Base-by-base conservation (phyloP, 2,797 vertebrate genomes). In the Taenioides sp. region DNA sequence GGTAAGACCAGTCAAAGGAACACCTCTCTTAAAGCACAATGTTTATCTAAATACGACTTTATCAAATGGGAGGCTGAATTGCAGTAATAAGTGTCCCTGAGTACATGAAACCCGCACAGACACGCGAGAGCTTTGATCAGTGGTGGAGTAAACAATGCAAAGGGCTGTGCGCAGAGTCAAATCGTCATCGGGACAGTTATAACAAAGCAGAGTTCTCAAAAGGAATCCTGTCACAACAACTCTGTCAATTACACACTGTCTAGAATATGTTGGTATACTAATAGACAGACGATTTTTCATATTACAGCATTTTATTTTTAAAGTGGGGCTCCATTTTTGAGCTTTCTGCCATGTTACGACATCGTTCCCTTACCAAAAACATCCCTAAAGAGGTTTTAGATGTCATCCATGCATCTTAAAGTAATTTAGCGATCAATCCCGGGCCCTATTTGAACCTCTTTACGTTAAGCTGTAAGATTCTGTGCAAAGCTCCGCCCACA, bases 121-220 rank as follows among this genome's bases (percentile, higher is more conserved):
- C 88, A 87, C 83, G 78, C 74, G 75, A 72, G 78, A 70, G 74
- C 92, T 93, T 93, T 94, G 92, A 94, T 94, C 92, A 93, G 83
- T 88, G 88, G 79, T 81, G 83, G 88, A 84, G 85, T 90, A 90
- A 92, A 93, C 92, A 91, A 91, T 73, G 84, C 84, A 71, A 90
- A 82, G 75, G 88, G 87, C 70, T 86, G 65, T 70, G 80, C 69
- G 81, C 78, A 90, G 89, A 93, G 91, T 93, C 90, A 90, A 87
- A 87, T 90, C 90, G 87, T 89, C 87, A 90, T 49, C 87, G 70
- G 86, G 86, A 69, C 31, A 89, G 90, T 90, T 89, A 91, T 89
- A 89, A 92, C 88, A 90, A 90, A 85, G 88, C 85, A 75, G 75
- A 79, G 80, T 86, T 87, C 77, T 90, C 74, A 90, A 91, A 90